Conservation (phyloP, 23 tunicate species). For the Phallusia fumigata region DNA sequence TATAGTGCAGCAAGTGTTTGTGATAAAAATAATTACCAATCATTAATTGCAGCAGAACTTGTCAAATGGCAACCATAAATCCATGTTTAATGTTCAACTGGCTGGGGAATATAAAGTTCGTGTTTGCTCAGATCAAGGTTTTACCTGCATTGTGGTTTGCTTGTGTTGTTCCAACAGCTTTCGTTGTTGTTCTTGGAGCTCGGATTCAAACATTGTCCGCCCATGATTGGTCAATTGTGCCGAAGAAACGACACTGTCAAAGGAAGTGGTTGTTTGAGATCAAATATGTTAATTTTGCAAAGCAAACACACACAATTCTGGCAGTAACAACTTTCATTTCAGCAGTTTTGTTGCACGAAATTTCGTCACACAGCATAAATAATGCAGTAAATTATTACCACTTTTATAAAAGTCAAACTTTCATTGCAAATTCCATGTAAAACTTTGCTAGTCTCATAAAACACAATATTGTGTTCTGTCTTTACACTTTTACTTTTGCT, state of each 20-base stretch:
- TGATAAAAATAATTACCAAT: no score
- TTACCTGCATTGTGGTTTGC: slow-evolving; percentile 32
- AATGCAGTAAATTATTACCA: neutral
- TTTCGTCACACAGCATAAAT: neutral
- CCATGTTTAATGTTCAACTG: no score
- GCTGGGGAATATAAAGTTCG: no score
- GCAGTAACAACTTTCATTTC: neutral
- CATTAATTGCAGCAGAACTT: no score
- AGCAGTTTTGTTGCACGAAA: neutral
- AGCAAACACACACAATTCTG: neutral
- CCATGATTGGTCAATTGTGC: slow-evolving; percentile 25
- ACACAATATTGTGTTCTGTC: no score
- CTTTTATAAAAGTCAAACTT: neutral
- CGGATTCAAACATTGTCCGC: slow-evolving; percentile 28
- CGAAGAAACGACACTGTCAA: slow-evolving; percentile 5
- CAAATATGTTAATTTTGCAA: neutral
- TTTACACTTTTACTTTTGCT: no score
- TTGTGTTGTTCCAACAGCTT: slow-evolving; percentile 43
- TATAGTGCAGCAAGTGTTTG: no score
- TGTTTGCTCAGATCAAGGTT: no score
- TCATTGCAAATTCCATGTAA: no score
- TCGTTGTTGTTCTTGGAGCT: slow-evolving; percentile 43
- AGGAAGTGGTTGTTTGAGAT: neutral
- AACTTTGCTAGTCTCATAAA: no score
- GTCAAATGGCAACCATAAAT: no score